A percentile compares a stretch with the other conserved stretches of the same genome.
Evolutionary conservation across 35 echinoderm and acorn worm species (phyloP).

Genomic region (Hemicentrotus pulcherrimus): DNA sequence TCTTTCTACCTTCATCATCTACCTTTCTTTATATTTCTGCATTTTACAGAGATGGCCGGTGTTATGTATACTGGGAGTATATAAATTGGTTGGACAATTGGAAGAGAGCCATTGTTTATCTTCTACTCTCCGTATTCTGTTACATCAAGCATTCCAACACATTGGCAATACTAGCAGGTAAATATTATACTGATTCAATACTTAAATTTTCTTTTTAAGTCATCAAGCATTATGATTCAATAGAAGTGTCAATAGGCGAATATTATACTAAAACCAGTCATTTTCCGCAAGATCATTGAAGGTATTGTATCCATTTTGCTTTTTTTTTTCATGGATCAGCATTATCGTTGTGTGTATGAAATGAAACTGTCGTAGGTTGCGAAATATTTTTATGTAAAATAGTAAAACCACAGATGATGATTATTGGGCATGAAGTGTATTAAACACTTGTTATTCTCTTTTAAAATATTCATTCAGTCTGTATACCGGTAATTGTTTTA

Average conservation of each 20-base stretch:
- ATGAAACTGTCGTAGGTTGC: too few relatives aligned
- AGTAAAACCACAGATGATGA: too few relatives aligned
- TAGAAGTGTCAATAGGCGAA: not conserved
- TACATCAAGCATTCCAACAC: conserved; percentile 2
- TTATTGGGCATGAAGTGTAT: too few relatives aligned
- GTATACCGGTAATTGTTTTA: too few relatives aligned
- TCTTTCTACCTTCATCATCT: not conserved
- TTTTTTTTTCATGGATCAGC: too few relatives aligned
- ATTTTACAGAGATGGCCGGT: conserved; percentile 28
- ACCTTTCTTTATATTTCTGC: not conserved
- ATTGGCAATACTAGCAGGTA: conserved; percentile 34
- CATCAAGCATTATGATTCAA: not conserved
- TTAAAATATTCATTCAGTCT: too few relatives aligned
- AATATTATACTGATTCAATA: not conserved
- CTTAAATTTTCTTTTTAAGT: not conserved
- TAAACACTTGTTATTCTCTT: too few relatives aligned
- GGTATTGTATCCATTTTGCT: too few relatives aligned
- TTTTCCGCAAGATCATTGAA: too few relatives aligned
- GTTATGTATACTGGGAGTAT: conserved; percentile 46
- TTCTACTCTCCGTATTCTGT: conserved; percentile 40
- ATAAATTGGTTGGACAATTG: conserved; percentile 38
- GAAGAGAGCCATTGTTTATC: conserved; percentile 33
- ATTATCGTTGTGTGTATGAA: too few relatives aligned
- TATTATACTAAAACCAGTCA: not conserved
- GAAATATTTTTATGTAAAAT: too few relatives aligned